phyloP scores from a whole-genome alignment of 2,888 invertebrate genomes.

The Pollenia amentaria region DNA sequence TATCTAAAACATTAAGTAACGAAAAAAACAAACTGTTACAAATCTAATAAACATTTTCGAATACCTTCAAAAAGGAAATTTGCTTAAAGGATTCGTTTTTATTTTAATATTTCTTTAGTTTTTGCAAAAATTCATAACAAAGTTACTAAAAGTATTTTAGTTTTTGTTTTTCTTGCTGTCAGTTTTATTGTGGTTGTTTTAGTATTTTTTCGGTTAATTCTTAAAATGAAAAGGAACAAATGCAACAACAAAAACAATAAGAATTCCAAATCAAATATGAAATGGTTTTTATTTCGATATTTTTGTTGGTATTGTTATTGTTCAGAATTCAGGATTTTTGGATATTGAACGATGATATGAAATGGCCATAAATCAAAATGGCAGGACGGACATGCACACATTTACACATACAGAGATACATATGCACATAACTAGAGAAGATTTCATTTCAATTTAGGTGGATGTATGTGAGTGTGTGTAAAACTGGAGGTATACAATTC shows the following conservation, averaged over 20 bases:
- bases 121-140: constrained; percentile 51
- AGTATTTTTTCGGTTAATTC: constrained; percentile 15
- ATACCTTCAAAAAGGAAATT: constrained; percentile 41
- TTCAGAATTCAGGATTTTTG: constrained; percentile 60
- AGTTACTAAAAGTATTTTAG: constrained; percentile 47
- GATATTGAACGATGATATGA: constrained; percentile 84
- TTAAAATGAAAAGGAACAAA: constrained; percentile 19
- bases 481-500: constrained; percentile 54
- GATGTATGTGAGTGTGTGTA: constrained; percentile 10
- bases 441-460: constrained; percentile 63
- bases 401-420: constrained; percentile 74
- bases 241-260: constrained; percentile 25
- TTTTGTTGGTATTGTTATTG: constrained; percentile 43
- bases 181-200: constrained; percentile 55
- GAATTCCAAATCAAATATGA: constrained; percentile 80
- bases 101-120: constrained; percentile 18
- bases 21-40: not conserved
- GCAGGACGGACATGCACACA: constrained; percentile 80
- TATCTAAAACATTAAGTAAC: not conserved
- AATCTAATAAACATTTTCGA: constrained; percentile 6
- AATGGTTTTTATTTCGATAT: constrained; percentile 55
- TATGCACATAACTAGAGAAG: constrained; percentile 70
- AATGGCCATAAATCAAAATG: constrained; percentile 84
- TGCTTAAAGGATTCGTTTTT: constrained; percentile 48
- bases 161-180: constrained; percentile 41